Base-by-base conservation (phyloP, 2,888 invertebrate species). In the Lamellibrachia columna region DNA sequence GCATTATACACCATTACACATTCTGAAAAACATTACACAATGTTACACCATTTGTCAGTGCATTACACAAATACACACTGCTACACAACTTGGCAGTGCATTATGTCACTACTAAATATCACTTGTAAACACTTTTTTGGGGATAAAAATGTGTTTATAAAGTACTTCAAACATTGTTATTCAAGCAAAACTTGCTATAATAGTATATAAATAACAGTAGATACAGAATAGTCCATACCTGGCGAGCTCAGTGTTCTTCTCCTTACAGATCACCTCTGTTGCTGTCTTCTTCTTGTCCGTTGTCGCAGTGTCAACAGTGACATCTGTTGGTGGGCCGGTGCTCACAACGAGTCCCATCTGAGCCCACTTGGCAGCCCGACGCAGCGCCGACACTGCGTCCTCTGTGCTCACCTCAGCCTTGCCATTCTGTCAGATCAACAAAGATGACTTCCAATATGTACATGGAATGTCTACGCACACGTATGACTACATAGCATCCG, bases 341-440 rank as follows among this genome's bases (percentile, higher is more conserved):
- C 96, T 96, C 8, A 96, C 95, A 6, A 96, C 95, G 52, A 96
- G 94, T 0, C 96, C 96, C 94, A 95, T 95, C 95, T 96, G 96
- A 53, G 96, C 96, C 96, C 96, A 96, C 94, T 96, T 96, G 91
- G 96, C 95, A 11, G 96, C 96, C 93, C 95, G 95, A 55, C 95
- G 94, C 52, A 96, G 94, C 8, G 96, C 96, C 60, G 95, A 94
- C 91, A 95, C 94, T 1, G 96, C 96, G 93, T 96, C 96, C 92
- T 96, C 96, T 90, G 96, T 96, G 28, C 95, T 95, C 90, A 96
- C 94, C 90, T 96, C 96, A 52, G 96, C 96, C 93, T 95, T 96
- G 60, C 96, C 95, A 93, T 94, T 94, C 95, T 96, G 93, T 55
- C 75, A 75, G 15, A 11, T 15, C 60, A 75, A 75, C 22, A 75